phyloP scores from a whole-genome alignment of 2,113 vertebrate species.

The Ammodytes dubius region DNA sequence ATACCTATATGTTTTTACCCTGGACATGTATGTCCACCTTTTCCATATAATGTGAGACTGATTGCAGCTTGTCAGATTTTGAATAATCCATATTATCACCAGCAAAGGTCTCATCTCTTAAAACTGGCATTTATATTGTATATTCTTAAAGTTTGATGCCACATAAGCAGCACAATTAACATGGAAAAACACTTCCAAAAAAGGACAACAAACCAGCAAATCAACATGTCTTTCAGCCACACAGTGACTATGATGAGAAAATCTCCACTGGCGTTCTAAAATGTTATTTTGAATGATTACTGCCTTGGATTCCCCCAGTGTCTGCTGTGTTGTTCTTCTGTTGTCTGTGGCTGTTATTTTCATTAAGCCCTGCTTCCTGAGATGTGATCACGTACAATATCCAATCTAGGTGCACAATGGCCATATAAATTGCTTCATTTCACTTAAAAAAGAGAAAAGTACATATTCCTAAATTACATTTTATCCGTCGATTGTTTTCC shows the following conservation, averaged over 20 bases:
- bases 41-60: constrained; percentile 14
- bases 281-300: constrained; percentile 9
- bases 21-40: not conserved
- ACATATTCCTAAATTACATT: not conserved
- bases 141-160: not conserved
- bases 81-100: not conserved
- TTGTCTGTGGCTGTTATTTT: constrained; percentile 12
- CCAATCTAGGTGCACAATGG: not conserved
- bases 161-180: not conserved
- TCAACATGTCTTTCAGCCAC: not conserved
- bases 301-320: not conserved
- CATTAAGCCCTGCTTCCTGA: not conserved
- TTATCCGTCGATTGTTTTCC: not conserved
- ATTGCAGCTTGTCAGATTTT: constrained; percentile 2
- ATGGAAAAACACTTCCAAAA: not conserved
- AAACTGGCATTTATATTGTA: not conserved
- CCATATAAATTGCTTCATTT: not conserved
- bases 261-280: constrained; percentile 3
- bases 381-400: not conserved
- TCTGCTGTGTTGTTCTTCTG: constrained; percentile 18
- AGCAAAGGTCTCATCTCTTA: not conserved
- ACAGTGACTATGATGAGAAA: not conserved
- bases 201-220: not conserved
- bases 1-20: not conserved
- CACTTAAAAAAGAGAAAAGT: not conserved